These are phyloP conservation scores for Spongilla lacustris DNA, from an alignment of 37 sponge, comb jelly and placozoan species.

Conservation along the genomic window DNA sequence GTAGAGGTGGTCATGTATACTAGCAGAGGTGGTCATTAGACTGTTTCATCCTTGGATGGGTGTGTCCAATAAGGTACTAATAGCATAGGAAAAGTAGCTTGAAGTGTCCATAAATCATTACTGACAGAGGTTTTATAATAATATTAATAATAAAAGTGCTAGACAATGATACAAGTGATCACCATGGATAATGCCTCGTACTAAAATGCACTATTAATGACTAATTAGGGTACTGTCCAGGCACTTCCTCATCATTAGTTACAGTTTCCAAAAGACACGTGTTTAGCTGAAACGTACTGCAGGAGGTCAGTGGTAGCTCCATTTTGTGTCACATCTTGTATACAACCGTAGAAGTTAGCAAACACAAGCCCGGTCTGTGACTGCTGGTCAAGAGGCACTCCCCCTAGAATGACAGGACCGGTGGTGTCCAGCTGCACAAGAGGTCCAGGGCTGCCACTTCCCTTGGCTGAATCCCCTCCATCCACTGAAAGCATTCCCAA, in stretches of 20 bases:
- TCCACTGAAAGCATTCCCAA: conserved; percentile 24
- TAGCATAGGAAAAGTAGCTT: no score
- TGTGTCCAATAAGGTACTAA: no score
- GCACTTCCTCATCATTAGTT: conserved; percentile 45
- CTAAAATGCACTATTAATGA: not conserved
- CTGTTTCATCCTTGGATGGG: no score
- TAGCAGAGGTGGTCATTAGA: no score
- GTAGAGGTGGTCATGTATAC: no score
- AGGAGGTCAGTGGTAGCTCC: conserved; percentile 23
- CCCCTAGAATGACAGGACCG: conserved; percentile 27
- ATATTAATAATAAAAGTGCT: no score
- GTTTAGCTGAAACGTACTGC: not conserved
- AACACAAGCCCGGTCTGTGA: not conserved
- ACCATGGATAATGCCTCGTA: no score
- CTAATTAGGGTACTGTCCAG: not conserved
- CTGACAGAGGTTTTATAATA: no score
- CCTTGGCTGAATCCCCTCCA: not conserved
- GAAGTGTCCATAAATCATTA: no score
- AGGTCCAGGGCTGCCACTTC: not conserved
- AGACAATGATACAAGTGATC: no score
- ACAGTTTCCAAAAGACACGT: conserved; percentile 56
- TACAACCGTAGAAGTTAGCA: conserved; percentile 30
- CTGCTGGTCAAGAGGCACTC: conserved; percentile 14
- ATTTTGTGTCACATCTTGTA: conserved; percentile 45
- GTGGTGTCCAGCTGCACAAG: conserved; percentile 41